Base-by-base conservation (phyloP, 2,113 vertebrate genomes). In the Phaetusa simplex region DNA sequence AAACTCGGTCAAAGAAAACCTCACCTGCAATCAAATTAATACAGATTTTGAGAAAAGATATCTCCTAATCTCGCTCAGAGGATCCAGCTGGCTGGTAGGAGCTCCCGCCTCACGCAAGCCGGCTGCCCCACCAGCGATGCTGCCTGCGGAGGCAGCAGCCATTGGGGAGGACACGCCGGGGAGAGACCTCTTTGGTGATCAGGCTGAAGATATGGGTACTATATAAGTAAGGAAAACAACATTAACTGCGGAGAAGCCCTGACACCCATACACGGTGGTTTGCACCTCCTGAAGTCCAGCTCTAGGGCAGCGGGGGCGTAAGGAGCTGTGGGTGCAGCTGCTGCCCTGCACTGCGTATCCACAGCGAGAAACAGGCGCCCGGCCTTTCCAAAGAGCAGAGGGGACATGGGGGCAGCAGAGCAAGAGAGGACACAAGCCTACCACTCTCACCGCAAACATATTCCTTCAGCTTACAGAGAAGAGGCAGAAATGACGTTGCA, bases 161-260 rank as follows among this genome's bases (percentile, higher is more conserved):
- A 4, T 3, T 0, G 8, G 5, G 47, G 40, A 61, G 10, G 30
- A 36, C 29, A 6, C 0, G 0, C 29, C 1, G 0, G 14, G 12
- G 62, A 77, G 62, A 43, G 16, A 49, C 23, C 24, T 19, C 62
- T 38, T n/a, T 49, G 82, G 13, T 3, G 1, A 62, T 22, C 2
- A 1, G 32, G 40, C 6, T 30, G 61, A 11, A 67, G 27, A 47
- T 20, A 8, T 4, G 8, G 27, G 18, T 6, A n/a, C 40, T 16
- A 8, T 1, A 7, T 26, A 27, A 17, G 14, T 9, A 36, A 34
- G 27, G 67, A 66, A 67, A 49, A 3, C 12, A 16, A 1, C 4
- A 3, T 12, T 12, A n/a, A 3, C n/a, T 27, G 62, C 58, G 40
- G 77, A 40, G 62, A 32, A 56, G 17, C 36, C 38, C 58, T 38